A percentile compares a stretch with the other conserved stretches of the same genome.
These are phyloP conservation scores for Melinaea marsaeus DNA, from an alignment of 2,888 invertebrate species.

Conservation along the genomic window DNA sequence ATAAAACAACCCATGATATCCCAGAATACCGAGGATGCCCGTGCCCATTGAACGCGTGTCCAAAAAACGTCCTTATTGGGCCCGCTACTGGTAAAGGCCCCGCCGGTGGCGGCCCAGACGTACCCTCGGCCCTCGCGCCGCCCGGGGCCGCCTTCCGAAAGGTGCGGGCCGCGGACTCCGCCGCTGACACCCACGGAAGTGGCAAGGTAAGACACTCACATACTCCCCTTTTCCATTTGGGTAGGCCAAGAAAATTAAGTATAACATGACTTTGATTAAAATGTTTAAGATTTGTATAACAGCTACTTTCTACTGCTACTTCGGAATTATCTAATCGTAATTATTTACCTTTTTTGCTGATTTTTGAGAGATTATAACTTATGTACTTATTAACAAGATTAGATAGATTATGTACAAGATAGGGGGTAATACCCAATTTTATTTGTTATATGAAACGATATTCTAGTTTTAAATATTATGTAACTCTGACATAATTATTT, in stretches of 20 bases:
- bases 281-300: too few species aligned
- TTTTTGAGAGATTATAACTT: too few species aligned
- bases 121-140: slow-evolving; percentile 60
- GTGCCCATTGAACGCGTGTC: slow-evolving; percentile 95
- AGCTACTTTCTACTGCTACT: too few species aligned
- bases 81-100: slow-evolving; percentile 98
- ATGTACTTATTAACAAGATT: too few species aligned
- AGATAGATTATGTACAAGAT: too few species aligned
- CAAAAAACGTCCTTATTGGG: slow-evolving; percentile 99
- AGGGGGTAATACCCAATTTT: too few species aligned
- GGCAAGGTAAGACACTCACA: slow-evolving; percentile 54
- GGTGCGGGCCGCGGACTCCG: slow-evolving; percentile 71
- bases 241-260: too few species aligned
- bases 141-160: slow-evolving; percentile 76
- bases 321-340: too few species aligned
- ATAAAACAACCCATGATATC: slow-evolving; percentile 18
- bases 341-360: too few species aligned
- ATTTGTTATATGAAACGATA: background rate
- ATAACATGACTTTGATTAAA: too few species aligned
- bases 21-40: slow-evolving; percentile 83
- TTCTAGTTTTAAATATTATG: background rate
- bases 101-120: slow-evolving; percentile 80
- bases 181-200: slow-evolving; percentile 66
- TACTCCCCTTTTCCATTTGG: background rate
- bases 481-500: slow-evolving; percentile 12